A percentile compares a stretch with the other conserved stretches of the same genome.
phyloP scores from a whole-genome alignment of 2,113 vertebrate species.

The Scartelaos histophorus region DNA sequence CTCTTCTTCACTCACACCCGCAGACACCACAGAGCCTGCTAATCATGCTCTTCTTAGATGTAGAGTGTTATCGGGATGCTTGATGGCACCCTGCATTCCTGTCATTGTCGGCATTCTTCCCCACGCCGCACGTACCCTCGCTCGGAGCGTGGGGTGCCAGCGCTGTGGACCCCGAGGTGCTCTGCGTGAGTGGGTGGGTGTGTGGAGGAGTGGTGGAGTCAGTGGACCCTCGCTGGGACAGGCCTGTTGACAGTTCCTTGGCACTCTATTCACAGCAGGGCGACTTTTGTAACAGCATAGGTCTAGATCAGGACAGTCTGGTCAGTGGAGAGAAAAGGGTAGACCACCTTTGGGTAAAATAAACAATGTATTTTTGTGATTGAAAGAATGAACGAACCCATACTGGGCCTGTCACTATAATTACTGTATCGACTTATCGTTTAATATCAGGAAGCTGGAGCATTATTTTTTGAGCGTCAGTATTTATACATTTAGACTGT shows the following conservation, averaged over 20 bases:
- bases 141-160: constrained; percentile 33
- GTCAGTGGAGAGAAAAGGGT: constrained; percentile 81
- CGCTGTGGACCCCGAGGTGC: constrained; percentile 55
- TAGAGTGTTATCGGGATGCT: constrained; percentile 54
- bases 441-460: neutral
- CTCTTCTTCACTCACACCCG: constrained; percentile 32
- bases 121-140: constrained; percentile 27
- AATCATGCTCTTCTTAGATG: constrained; percentile 59
- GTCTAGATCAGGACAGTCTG: constrained; percentile 82
- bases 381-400: neutral
- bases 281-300: constrained; percentile 93
- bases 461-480: no score
- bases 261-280: constrained; percentile 95
- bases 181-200: constrained; percentile 15
- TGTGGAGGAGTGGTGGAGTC: constrained; percentile 30
- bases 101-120: constrained; percentile 64
- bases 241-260: constrained; percentile 91
- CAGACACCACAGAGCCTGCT: constrained; percentile 41
- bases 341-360: neutral
- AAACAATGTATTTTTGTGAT: neutral
- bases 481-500: no score
- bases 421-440: no score
- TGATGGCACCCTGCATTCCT: constrained; percentile 69
- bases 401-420: no score
- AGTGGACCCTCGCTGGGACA: constrained; percentile 59